phyloP scores from a whole-genome alignment of 2,888 invertebrate species.

The Axea sp. region DNA sequence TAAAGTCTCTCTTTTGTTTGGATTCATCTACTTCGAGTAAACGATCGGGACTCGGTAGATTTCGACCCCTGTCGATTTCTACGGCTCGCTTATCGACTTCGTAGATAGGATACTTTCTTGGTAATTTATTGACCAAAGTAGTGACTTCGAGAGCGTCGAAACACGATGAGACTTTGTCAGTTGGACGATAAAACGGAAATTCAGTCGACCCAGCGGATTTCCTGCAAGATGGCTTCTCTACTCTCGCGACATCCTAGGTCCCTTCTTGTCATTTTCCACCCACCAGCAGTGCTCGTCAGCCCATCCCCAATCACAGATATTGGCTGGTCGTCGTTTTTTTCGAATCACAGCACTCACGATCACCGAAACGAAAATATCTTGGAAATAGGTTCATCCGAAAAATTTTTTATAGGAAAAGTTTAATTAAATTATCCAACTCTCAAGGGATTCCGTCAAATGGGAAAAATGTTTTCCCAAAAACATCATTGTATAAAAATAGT shows the following conservation, averaged over 20 bases:
- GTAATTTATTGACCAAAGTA: conserved; percentile 68
- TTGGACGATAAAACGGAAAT: conserved; percentile 69
- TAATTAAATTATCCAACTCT: conserved; percentile 42
- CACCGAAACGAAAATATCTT: conserved; percentile 49
- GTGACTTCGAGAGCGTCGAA: conserved; percentile 64
- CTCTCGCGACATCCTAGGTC: conserved; percentile 39
- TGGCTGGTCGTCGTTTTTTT: conserved; percentile 57
- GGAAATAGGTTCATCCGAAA: conserved; percentile 29
- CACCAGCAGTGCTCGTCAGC: conserved; percentile 44
- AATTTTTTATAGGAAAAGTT: conserved; percentile 44
- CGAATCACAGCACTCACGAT: conserved; percentile 45
- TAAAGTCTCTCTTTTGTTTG: conserved; percentile 48
- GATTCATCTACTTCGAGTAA: conserved; percentile 43
- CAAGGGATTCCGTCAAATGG: not conserved
- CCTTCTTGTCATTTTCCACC: conserved; percentile 55
- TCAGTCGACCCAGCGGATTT: conserved; percentile 68
- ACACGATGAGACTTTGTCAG: conserved; percentile 70
- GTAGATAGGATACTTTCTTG: conserved; percentile 67
- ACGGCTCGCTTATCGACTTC: conserved; percentile 62
- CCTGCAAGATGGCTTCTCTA: conserved; percentile 63
- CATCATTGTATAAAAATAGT: too few species aligned
- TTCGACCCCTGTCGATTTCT: conserved; percentile 61
- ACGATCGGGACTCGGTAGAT: conserved; percentile 53
- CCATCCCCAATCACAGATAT: conserved; percentile 58
- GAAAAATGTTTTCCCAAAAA: not conserved